phyloP scores from a whole-genome alignment of 2,888 invertebrate species.

The Strigamia transsilvanica region DNA sequence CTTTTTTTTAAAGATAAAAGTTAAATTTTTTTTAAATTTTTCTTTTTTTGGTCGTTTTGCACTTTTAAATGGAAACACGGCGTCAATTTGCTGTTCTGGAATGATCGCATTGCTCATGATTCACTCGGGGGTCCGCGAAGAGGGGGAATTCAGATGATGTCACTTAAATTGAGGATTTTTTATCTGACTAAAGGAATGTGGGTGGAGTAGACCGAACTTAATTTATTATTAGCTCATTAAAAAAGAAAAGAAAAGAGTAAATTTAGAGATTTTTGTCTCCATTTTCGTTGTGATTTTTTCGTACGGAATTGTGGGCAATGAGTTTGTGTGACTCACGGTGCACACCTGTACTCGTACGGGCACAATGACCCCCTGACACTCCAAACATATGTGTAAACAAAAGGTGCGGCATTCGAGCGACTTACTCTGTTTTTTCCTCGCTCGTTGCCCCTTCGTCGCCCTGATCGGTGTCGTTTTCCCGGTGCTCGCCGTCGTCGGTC shows the following conservation, averaged over 20 bases:
- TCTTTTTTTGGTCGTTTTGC: neutral
- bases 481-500: constrained; percentile 46
- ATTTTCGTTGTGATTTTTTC: too few relatives aligned
- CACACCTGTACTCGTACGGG: neutral
- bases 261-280: too few relatives aligned
- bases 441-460: neutral
- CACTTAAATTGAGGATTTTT: neutral
- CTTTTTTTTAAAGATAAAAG: too few relatives aligned
- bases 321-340: neutral
- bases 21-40: neutral
- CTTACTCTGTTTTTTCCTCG: constrained; percentile 20
- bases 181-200: constrained; percentile 18
- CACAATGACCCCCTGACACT: neutral
- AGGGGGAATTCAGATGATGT: constrained; percentile 13
- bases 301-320: neutral
- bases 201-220: neutral
- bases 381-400: neutral
- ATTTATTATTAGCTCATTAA: neutral
- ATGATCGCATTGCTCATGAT: constrained; percentile 6
- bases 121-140: constrained; percentile 4
- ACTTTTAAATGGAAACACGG: neutral
- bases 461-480: neutral
- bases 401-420: neutral
- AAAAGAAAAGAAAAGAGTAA: too few relatives aligned
- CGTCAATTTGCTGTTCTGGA: constrained; percentile 12